Conservation (phyloP, 2,113 vertebrate genomes). For the Clarias magur region DNA sequence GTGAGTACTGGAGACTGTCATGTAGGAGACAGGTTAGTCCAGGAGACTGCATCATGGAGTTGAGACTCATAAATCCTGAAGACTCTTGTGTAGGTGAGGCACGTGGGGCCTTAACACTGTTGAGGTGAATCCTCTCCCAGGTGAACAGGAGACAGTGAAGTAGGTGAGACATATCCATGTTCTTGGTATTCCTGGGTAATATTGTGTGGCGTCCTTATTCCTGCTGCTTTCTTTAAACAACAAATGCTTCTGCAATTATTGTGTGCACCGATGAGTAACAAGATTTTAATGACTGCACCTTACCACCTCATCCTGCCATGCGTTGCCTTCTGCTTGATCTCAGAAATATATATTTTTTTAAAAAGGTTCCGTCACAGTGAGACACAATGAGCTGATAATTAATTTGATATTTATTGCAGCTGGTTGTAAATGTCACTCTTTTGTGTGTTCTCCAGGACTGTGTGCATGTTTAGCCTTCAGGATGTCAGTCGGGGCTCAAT, state of each 20-base stretch:
- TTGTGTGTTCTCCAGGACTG: slow-evolving; percentile 15
- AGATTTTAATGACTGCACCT: background rate
- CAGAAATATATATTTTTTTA: background rate
- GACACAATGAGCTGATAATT: slow-evolving; percentile 17
- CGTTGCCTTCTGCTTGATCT: background rate
- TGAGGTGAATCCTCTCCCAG: background rate
- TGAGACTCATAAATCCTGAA: background rate
- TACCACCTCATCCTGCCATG: background rate
- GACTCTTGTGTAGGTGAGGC: background rate
- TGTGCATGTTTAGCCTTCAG: slow-evolving; percentile 9
- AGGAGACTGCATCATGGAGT: background rate
- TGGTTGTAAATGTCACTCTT: slow-evolving; percentile 45
- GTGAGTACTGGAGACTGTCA: background rate
- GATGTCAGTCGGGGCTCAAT: background rate
- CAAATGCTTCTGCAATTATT: background rate
- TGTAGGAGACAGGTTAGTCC: background rate
- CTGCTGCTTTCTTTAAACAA: background rate
- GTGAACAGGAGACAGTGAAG: background rate
- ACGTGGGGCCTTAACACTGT: background rate
- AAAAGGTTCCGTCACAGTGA: background rate
- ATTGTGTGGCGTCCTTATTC: background rate
- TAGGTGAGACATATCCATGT: background rate
- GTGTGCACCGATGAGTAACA: background rate
- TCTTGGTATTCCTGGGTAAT: background rate
- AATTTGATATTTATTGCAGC: slow-evolving; percentile 37